Evolutionary conservation across 2,113 vertebrate species (phyloP).

Genomic region (Cynoglossus semilaevis): DNA sequence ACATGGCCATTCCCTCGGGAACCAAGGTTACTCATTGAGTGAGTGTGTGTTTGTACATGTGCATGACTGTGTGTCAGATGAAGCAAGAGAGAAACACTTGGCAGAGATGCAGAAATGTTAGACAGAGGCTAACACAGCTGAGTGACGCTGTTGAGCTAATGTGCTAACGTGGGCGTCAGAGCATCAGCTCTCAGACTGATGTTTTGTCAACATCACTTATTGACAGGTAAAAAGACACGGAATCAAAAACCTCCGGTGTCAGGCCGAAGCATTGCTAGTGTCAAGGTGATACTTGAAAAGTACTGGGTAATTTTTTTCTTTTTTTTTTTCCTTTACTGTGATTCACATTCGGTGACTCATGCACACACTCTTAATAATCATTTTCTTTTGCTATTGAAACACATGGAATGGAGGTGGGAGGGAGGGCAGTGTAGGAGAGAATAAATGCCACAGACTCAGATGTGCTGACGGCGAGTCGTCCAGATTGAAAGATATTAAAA

Average conservation of each 20-base stretch:
- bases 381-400: too few relatives aligned
- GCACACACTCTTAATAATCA: too few relatives aligned
- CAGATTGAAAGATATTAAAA: not conserved
- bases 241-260: not conserved
- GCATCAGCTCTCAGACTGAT: not conserved
- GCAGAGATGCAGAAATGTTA: slow-evolving; percentile 44
- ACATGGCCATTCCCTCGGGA: slow-evolving; percentile 63
- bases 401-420: too few relatives aligned
- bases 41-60: not conserved
- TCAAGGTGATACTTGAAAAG: too few relatives aligned
- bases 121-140: slow-evolving; percentile 44
- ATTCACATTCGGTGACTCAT: too few relatives aligned
- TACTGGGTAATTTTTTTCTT: too few relatives aligned
- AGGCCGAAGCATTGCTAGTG: not conserved
- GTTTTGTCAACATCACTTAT: slow-evolving; percentile 17
- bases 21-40: slow-evolving; percentile 58
- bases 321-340: too few relatives aligned
- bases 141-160: slow-evolving; percentile 37
- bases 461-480: not conserved
- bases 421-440: too few relatives aligned
- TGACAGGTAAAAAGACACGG: not conserved
- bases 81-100: slow-evolving; percentile 28
- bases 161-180: slow-evolving; percentile 22
- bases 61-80: not conserved
- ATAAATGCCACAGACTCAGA: not conserved